A percentile compares a stretch with the other conserved stretches of the same genome.
These are phyloP conservation scores for Caenorhabditis becei DNA, from an alignment of 2,888 invertebrate species.

Conservation along the genomic window DNA sequence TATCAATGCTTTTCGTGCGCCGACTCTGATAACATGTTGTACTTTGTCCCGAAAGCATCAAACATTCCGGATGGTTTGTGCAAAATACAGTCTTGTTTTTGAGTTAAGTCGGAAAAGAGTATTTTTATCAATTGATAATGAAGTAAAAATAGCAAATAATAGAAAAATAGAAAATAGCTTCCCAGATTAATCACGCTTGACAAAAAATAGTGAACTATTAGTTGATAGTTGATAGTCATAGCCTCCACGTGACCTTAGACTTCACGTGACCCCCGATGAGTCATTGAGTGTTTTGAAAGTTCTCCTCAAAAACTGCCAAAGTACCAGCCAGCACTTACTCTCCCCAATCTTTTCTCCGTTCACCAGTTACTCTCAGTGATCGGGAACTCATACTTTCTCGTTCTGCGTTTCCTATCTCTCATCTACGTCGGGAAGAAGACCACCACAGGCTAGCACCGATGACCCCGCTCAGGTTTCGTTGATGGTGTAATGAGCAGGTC, in stretches of 20 bases:
- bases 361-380: background rate
- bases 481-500: conserved; percentile 41
- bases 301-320: background rate
- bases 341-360: background rate
- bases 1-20: background rate
- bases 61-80: background rate
- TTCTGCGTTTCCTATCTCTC: conserved; percentile 5
- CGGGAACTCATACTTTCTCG: conserved; percentile 23
- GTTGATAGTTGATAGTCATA: background rate
- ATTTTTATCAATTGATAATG: background rate
- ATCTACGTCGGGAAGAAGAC: conserved; percentile 11
- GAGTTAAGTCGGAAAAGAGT: background rate
- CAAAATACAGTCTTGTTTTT: background rate
- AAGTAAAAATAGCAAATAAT: background rate
- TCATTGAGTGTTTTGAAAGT: background rate
- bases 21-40: background rate
- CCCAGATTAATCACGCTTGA: no score
- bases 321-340: background rate
- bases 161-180: no score
- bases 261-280: background rate
- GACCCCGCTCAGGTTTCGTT: conserved; percentile 27
- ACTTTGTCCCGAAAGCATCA: background rate
- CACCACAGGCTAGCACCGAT: conserved; percentile 32
- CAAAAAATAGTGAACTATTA: background rate
- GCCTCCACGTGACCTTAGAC: background rate